Percentiles rank a stretch among this genome's conserved stretches.
Conservation (phyloP, 2,797 vertebrate species). For the Betta splendens region DNA sequence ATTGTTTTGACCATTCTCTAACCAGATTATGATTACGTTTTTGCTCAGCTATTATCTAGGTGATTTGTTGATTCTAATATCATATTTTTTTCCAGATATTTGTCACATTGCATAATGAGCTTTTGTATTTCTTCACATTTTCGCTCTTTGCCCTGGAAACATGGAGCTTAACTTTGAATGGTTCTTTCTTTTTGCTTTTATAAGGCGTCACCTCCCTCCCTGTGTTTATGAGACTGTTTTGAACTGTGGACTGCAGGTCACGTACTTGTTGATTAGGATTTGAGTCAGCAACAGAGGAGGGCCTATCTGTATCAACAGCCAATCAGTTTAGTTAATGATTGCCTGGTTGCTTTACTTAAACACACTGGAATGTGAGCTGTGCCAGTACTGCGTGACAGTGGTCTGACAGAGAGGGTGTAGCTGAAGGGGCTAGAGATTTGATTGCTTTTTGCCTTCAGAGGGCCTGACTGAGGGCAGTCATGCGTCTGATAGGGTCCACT, state of each 20-base stretch:
- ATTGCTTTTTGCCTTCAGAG: conserved; percentile 47
- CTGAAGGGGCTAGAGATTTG: conserved; percentile 23
- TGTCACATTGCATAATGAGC: conserved; percentile 35
- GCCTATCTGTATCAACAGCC: conserved; percentile 42
- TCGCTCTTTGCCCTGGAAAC: conserved; percentile 51
- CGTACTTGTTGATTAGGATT: conserved; percentile 18
- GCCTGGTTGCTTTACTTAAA: conserved; percentile 31
- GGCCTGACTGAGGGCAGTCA: conserved; percentile 67
- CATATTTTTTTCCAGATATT: conserved; percentile 11
- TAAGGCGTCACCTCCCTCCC: conserved; percentile 3
- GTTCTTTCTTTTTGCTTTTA: conserved; percentile 15
- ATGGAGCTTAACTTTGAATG: conserved; percentile 6
- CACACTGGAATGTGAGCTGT: not conserved
- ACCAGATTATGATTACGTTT: conserved; percentile 13
- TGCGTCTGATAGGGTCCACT: conserved; percentile 72
- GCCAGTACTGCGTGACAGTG: conserved; percentile 16
- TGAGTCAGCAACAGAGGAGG: conserved; percentile 53
- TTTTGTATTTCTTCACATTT: conserved; percentile 31
- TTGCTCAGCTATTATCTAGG: conserved; percentile 9
- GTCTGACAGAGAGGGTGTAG: conserved; percentile 12
- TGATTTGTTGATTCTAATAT: not conserved
- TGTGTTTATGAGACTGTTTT: conserved; percentile 10
- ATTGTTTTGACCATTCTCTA: too few species aligned
- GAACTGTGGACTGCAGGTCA: conserved; percentile 59
- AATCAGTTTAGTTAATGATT: conserved; percentile 63